Base-by-base conservation (phyloP, 1,140 invertebrate species). In the Drosophila biarmipes region DNA sequence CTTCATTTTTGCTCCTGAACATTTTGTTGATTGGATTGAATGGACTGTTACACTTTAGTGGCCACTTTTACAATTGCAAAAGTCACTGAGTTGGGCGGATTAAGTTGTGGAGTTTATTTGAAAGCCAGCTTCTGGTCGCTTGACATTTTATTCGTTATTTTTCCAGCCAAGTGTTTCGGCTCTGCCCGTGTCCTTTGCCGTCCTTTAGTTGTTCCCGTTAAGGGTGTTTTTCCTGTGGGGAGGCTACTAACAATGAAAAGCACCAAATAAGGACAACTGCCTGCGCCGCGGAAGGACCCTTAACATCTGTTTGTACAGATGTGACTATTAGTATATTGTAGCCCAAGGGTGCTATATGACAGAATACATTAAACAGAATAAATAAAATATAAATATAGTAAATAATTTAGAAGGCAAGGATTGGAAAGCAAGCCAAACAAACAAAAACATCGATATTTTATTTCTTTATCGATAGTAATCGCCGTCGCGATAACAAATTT, bases 1-100 rank as follows among this genome's bases (percentile, higher is more conserved):
- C 94, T 93, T 97, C 96, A 93, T 95, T 96, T 93, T 96, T 93
- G 81, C 92, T 94, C 92, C 93, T 93, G 75, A 94, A 94, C 94
- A 94, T 94, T 80, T 80, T 91, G 56, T 66, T 64, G 21, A 42
- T 51, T 67, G 19, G 12, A 51, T 35, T 35, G 35, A 52, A 63
- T 35, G 21, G 19, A 34, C 37, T 34, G 15, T 51, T 27, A 40
- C 58, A 64, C 63, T 42, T 49, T 43, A 7, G 51, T 34, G 27
- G 29, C 14, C 42, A 7, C 19, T 35, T 64, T 64, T 45, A 64
- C 63, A 35, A 27, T 40, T 34, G 17, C 21, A 34, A 34, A 49
- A 38, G 59, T 51, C 35, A 64, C 58, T 42, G 27, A 42, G 34
- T 35, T 64, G 63, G 63, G 58, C 63, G 63, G 58, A 69, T 42